phyloP scores from a whole-genome alignment of 2,113 vertebrate genomes.

The Perca flavescens region DNA sequence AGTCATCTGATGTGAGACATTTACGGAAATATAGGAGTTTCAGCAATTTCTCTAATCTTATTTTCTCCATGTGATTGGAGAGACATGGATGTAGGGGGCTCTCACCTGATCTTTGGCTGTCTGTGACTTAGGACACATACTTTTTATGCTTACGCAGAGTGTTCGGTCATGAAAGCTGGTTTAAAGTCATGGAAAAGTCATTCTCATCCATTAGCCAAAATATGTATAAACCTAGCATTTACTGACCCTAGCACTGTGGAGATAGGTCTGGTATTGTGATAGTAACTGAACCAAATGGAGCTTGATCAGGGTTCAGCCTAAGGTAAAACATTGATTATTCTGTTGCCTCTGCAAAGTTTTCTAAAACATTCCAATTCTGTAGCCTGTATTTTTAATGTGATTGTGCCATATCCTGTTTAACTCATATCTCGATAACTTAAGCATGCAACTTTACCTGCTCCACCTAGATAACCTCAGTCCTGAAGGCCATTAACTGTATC shows the following conservation, averaged over 20 bases:
- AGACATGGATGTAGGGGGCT: too few species aligned
- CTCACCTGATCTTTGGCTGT: too few species aligned
- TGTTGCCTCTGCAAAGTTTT: not conserved
- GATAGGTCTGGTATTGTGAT: too few species aligned
- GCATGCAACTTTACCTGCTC: constrained; percentile 26
- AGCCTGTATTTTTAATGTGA: constrained; percentile 14
- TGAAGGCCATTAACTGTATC: constrained; percentile 72
- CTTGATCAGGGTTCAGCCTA: constrained; percentile 6
- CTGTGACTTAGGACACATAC: not conserved
- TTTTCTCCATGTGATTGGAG: too few species aligned
- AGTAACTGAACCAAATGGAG: not conserved
- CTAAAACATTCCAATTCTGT: constrained; percentile 7
- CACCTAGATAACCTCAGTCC: constrained; percentile 60
- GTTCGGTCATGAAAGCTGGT: not conserved
- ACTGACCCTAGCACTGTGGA: not conserved
- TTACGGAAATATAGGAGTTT: too few species aligned
- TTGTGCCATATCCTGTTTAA: constrained; percentile 29
- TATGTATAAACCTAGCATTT: not conserved
- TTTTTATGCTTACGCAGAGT: not conserved
- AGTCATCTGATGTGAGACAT: too few species aligned
- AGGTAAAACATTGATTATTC: constrained; percentile 16
- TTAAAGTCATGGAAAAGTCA: not conserved
- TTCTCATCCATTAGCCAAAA: not conserved
- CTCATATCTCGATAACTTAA: constrained; percentile 28
- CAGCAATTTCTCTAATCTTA: too few species aligned